Percentiles rank a stretch among this genome's conserved stretches.
These are phyloP conservation scores for Agrotis clavis DNA, from an alignment of 2,888 invertebrate genomes.

Conservation along the genomic window DNA sequence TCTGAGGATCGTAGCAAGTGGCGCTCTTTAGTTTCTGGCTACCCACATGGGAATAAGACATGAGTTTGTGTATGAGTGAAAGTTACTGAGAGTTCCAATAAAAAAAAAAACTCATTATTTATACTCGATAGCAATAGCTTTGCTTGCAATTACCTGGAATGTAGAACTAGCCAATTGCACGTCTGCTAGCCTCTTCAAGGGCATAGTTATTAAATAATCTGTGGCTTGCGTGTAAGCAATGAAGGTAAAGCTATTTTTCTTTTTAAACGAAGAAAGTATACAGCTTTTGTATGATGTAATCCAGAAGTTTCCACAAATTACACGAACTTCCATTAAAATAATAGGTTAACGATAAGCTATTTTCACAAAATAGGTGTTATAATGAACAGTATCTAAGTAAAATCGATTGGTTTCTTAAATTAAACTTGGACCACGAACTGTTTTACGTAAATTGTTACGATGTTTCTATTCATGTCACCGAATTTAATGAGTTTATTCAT, in stretches of 20 bases:
- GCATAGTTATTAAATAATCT: slow-evolving; percentile 27
- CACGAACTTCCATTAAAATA: slow-evolving; percentile 51
- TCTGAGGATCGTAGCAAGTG: too few relatives aligned
- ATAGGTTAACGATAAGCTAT: slow-evolving; percentile 30
- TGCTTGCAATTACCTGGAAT: neutral
- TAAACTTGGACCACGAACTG: slow-evolving; percentile 5
- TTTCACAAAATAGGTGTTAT: slow-evolving; percentile 15
- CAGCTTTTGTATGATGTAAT: slow-evolving; percentile 37
- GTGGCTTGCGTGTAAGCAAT: slow-evolving; percentile 36
- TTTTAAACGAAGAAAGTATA: slow-evolving; percentile 36
- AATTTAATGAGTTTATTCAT: slow-evolving; percentile 29
- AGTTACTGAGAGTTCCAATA: too few relatives aligned
- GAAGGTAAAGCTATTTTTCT: slow-evolving; percentile 22
- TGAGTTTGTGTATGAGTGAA: too few relatives aligned
- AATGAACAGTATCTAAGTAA: slow-evolving; percentile 1
- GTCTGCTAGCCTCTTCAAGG: too few relatives aligned
- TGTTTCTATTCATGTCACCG: neutral
- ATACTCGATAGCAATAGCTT: too few relatives aligned
- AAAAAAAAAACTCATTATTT: too few relatives aligned
- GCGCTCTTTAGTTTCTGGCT: too few relatives aligned
- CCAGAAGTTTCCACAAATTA: slow-evolving; percentile 38
- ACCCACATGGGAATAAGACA: too few relatives aligned
- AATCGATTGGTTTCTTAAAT: too few relatives aligned
- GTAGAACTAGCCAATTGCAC: neutral
- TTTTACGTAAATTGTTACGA: neutral